Conservation (phyloP, 2,113 vertebrate species). For the Bujurquina vittata region DNA sequence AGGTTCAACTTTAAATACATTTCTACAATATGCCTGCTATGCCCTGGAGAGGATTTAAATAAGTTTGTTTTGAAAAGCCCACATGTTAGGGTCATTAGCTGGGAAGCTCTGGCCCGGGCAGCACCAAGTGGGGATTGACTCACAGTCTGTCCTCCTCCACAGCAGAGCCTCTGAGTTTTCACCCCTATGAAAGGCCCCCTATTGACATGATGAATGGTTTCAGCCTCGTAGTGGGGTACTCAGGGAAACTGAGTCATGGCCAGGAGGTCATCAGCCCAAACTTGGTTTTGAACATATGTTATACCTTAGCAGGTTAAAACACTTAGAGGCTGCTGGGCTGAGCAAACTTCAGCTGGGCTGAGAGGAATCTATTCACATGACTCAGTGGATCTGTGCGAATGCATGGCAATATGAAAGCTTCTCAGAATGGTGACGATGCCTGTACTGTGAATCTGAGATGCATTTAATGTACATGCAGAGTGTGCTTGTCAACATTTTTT, state of each 20-base stretch:
- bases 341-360: constrained; percentile 50
- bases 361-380: constrained; percentile 41
- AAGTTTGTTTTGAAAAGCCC: constrained; percentile 24
- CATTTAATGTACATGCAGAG: not conserved
- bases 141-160: constrained; percentile 38
- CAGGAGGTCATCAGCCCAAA: constrained; percentile 16
- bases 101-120: constrained; percentile 14
- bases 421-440: not conserved
- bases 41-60: constrained; percentile 3
- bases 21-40: constrained; percentile 10
- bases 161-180: constrained; percentile 32
- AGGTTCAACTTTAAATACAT: constrained; percentile 20
- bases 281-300: constrained; percentile 44
- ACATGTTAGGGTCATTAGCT: constrained; percentile 58
- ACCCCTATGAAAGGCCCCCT: constrained; percentile 51
- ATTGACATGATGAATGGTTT: constrained; percentile 58
- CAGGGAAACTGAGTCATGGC: constrained; percentile 29
- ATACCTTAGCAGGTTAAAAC: constrained; percentile 15
- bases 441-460: not conserved
- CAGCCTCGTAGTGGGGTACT: not conserved
- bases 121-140: constrained; percentile 54
- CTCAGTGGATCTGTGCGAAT: constrained; percentile 28
- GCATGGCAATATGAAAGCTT: not conserved
- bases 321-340: constrained; percentile 45
- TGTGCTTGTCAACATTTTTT: not conserved